phyloP scores from a whole-genome alignment of 2,113 vertebrate species.

The Caranx ignobilis region DNA sequence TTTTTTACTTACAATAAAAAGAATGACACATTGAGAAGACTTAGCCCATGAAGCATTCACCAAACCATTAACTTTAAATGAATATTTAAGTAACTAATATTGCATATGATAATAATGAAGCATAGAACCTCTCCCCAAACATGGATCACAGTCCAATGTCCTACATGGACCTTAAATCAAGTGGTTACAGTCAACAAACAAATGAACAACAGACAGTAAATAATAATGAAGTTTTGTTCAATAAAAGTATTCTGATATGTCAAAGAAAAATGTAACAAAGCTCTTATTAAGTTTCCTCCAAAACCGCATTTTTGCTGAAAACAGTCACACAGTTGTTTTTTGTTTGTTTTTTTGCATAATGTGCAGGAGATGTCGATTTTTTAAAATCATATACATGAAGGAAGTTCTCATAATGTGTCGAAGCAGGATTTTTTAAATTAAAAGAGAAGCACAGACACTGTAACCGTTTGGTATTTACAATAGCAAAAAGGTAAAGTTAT shows the following conservation, averaged over 20 bases:
- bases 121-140: not conserved
- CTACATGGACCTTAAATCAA: not conserved
- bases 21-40: not conserved
- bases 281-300: conserved; percentile 43
- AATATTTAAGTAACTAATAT: conserved; percentile 4
- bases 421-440: conserved; percentile 62
- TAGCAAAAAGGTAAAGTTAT: conserved; percentile 64
- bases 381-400: conserved; percentile 37
- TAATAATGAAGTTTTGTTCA: conserved; percentile 12
- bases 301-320: conserved; percentile 38
- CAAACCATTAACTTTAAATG: not conserved
- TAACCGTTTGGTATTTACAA: conserved; percentile 73
- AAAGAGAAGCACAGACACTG: conserved; percentile 55
- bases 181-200: not conserved
- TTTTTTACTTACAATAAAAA: not conserved
- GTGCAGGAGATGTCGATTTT: conserved; percentile 33
- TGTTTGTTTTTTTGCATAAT: not conserved
- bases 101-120: conserved; percentile 9
- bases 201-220: conserved; percentile 31
- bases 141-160: not conserved
- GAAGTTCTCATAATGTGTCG: conserved; percentile 43
- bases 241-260: conserved; percentile 2
- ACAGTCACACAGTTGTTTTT: conserved; percentile 1
- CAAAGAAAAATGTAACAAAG: conserved; percentile 2
- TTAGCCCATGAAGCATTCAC: not conserved